Base-by-base conservation (phyloP, 2,888 invertebrate species). In the Octodonta nipae region DNA sequence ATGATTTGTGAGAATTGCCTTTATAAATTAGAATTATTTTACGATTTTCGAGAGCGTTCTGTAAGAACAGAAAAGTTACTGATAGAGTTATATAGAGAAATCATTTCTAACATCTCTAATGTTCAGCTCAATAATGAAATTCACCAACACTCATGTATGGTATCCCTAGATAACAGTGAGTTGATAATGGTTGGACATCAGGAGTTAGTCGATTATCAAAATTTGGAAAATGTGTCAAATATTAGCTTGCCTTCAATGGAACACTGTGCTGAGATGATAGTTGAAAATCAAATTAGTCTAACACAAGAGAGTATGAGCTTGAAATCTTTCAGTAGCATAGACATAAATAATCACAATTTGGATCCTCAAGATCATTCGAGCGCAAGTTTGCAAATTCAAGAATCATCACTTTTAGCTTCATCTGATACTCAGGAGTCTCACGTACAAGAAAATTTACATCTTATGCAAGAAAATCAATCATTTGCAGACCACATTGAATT, bases 1-100 rank as follows among this genome's bases (percentile, higher is more conserved):
- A 65, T 70, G 50, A 63, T 73, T 3, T 73, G 72, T 43, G 65
- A 67, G 40, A 64, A 66, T 28, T 72, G 72, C 45, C 58, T 68
- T 7, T 70, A 64, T 40, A 72, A 72, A 47, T 46, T 73, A 32
- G 71, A 73, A 41, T 55, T 68, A 30, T 54, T 71, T 33, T 67
- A 63, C 44, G 69, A 71, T 32, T 72, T 73, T 49, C 62, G 68
- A 33, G 68, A 70, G 42, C 65, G 68, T 43, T 64, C 67, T 41
- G 44, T 68, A 14, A 63, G 66, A 35, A 70, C 72, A 0, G 71
- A 72, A 50, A 60, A 54, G 32, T 55, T 69, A 41, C 60, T 72
- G 31, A 52, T 59, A 27, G 57, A 56, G 32, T 35, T 63, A 33
- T 52, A 56, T 27, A 63, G 58, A 41, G 55, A 55, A 45, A 39